Conservation (phyloP, 1,140 invertebrate genomes). For the Babylonia areolata region DNA sequence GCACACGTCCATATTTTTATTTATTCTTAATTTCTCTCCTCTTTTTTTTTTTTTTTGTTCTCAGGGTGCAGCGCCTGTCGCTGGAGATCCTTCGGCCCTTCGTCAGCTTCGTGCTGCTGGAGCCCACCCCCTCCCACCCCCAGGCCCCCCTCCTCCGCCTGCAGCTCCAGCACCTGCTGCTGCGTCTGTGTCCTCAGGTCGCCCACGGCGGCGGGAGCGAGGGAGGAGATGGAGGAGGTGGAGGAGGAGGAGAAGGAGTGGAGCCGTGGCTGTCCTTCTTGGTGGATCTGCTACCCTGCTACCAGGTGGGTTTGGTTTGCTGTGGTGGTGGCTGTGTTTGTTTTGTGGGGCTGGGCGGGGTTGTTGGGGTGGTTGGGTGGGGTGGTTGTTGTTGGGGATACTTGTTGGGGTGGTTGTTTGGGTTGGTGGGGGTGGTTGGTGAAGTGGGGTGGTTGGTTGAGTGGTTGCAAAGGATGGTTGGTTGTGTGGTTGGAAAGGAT, state of each 20-base stretch:
- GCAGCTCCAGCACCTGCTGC: slow-evolving; percentile 23
- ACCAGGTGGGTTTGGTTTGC: slow-evolving; percentile 15
- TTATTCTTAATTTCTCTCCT: neutral
- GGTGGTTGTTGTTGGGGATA: too few relatives aligned
- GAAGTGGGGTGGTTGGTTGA: neutral
- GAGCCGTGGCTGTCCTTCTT: neutral
- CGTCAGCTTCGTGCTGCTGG: slow-evolving; percentile 56
- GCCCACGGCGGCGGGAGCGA: neutral
- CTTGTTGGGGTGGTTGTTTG: neutral
- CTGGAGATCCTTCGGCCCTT: slow-evolving; percentile 54
- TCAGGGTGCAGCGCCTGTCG: slow-evolving; percentile 42
- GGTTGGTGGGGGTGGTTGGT: neutral
- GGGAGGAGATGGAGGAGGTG: too few relatives aligned
- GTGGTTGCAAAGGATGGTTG: neutral
- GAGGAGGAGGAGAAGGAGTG: too few relatives aligned
- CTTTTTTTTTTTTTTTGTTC: neutral
- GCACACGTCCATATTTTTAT: neutral
- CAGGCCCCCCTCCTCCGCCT: slow-evolving; percentile 3
- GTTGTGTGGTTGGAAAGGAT: neutral
- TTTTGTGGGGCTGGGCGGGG: neutral
- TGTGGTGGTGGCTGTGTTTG: slow-evolving; percentile 2
- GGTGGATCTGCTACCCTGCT: slow-evolving; percentile 1
- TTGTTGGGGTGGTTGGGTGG: neutral
- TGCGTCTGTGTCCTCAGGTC: neutral
- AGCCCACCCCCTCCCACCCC: slow-evolving; percentile 47